These are phyloP conservation scores for Rattus rattus DNA, from an alignment of 2,113 vertebrate species.

Conservation along the genomic window DNA sequence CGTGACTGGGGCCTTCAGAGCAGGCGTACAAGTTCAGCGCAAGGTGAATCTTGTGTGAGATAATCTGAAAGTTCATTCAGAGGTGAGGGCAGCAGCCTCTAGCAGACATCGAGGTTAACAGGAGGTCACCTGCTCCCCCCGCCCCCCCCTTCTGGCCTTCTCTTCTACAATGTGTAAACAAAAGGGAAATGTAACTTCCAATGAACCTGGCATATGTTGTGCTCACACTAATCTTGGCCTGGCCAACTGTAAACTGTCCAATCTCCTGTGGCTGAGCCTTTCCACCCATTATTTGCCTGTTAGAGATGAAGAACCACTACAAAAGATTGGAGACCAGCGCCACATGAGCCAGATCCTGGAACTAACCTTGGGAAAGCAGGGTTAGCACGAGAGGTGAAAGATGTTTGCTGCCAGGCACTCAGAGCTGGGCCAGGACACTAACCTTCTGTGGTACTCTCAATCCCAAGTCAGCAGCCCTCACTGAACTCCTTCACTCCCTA, in stretches of 20 bases:
- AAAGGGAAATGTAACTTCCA: constrained; percentile 79
- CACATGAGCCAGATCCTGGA: not conserved
- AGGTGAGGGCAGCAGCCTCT: constrained; percentile 91
- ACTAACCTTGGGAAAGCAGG: not conserved
- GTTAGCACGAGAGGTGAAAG: not conserved
- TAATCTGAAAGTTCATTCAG: constrained; percentile 91
- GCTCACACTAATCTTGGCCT: constrained; percentile 73
- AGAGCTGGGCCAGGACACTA: not conserved
- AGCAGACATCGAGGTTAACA: constrained; percentile 85
- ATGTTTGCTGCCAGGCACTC: not conserved
- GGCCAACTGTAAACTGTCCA: constrained; percentile 55
- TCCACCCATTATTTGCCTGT: constrained; percentile 56
- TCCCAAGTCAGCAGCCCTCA: not conserved
- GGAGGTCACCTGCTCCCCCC: constrained; percentile 81
- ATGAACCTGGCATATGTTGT: constrained; percentile 83
- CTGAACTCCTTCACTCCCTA: not conserved
- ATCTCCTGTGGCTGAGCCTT: constrained; percentile 67
- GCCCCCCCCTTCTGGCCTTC: constrained; percentile 73
- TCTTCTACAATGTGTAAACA: constrained; percentile 83
- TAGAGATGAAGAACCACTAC: constrained; percentile 60
- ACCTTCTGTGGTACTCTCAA: not conserved
- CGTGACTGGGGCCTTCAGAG: constrained; percentile 84
- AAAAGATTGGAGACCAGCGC: constrained; percentile 44
- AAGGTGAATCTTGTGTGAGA: constrained; percentile 91
- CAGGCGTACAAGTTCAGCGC: constrained; percentile 89